Base-by-base conservation (phyloP, 2,888 invertebrate genomes). In the Drosophila melanosoma region DNA sequence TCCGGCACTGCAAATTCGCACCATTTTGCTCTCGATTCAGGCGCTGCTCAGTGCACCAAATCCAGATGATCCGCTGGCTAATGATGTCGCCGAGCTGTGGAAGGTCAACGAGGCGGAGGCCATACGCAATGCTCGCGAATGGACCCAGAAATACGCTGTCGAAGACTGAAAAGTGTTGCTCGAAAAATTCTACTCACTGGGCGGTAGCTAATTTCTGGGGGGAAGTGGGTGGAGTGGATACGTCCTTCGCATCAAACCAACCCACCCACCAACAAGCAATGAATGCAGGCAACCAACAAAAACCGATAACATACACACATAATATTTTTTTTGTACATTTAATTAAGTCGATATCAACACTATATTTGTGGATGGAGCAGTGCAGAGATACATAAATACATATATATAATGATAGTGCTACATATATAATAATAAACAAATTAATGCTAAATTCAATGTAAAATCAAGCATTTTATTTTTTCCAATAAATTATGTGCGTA, bases 31-130 rank as follows among this genome's bases (percentile, higher is more conserved):
- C 90, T 99, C 99, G 76, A 99, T 99, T 94, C 99, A 99, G 94
- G 98, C 98, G 85, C 95, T 99, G 89, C 94, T 99, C 88, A 98
- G 98, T 94, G 99, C 99, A 85, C 99, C 99, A 53, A 99, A 99
- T 94, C 99, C 99, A 6, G 99, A 99, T 93, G 99, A 99, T 94
- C 99, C 99, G 64, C 94, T 99, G 92, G 98, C 98, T 74, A 98
- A 99, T 94, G 98, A 98, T 94, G 99, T 99, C 90, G 99, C 99
- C 62, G 98, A 99, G 94, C 95, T 98, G 92, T 99, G 99, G 99
- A 99, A 99, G 95, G 96, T 97, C 88, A 98, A 99, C 94, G 99
- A 99, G 94, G 96, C 95, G 83, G 98, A 98, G 94, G 99, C 99
- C 87, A 98, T 99, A 93, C 95, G 97, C 92, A 97, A 97, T 94